Percentiles rank a stretch among this genome's conserved stretches.
phyloP scores from a whole-genome alignment of 1,140 invertebrate genomes.

The Pentalonia nigronervosa region DNA sequence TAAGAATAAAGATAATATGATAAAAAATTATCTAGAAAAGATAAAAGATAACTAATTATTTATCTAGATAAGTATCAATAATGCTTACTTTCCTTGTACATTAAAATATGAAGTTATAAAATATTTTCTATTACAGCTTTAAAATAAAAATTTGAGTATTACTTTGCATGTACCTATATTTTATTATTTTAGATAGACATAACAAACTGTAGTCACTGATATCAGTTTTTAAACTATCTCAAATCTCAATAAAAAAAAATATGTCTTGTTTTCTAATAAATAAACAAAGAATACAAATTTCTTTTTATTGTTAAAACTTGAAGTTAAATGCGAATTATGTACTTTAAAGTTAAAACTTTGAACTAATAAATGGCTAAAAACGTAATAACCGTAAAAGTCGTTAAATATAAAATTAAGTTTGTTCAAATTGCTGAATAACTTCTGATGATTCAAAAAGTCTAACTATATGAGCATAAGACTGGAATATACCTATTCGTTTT shows the following conservation, averaged over 20 bases:
- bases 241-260: background rate
- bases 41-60: no score
- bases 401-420: conserved; percentile 7
- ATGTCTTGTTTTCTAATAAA: background rate
- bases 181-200: background rate
- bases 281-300: background rate
- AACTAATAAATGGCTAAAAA: background rate
- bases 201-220: background rate
- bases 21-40: no score
- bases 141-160: background rate
- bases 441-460: background rate
- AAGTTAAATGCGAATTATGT: conserved; percentile 12
- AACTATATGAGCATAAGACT: background rate
- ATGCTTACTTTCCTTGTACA: background rate
- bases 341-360: conserved; percentile 6
- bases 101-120: background rate
- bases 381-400: background rate
- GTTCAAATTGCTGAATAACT: background rate
- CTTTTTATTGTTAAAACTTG: background rate
- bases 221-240: background rate
- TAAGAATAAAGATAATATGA: no score
- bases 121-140: background rate
- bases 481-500: background rate
- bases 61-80: no score
- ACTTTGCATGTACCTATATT: background rate